A percentile compares a stretch with the other conserved stretches of the same genome.
Evolutionary conservation across 2,113 vertebrate species (phyloP).

Genomic region (Clarias macrocephalus): DNA sequence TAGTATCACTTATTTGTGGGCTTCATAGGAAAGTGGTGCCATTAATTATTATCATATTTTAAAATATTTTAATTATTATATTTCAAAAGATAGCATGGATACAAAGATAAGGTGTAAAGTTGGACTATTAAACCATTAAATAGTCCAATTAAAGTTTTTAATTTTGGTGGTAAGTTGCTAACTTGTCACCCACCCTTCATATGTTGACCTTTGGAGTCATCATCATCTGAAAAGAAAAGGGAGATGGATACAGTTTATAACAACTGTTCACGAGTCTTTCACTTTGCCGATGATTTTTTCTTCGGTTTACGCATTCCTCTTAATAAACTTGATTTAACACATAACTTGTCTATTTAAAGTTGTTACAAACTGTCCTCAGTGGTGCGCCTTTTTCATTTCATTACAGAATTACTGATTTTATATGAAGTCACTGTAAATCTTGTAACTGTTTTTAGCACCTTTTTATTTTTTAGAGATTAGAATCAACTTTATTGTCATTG

Average conservation of each 20-base stretch:
- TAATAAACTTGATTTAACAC: not conserved
- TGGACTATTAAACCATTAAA: slow-evolving; percentile 32
- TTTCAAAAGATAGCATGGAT: not conserved
- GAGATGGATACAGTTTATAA: slow-evolving; percentile 64
- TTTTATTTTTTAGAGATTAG: not conserved
- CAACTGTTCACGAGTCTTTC: slow-evolving; percentile 55
- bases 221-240: slow-evolving; percentile 76
- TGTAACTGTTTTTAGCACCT: slow-evolving; percentile 18
- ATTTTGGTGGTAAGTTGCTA: slow-evolving; percentile 60
- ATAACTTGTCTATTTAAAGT: not conserved
- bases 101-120: slow-evolving; percentile 11
- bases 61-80: not conserved
- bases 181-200: slow-evolving; percentile 74
- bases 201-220: slow-evolving; percentile 77
- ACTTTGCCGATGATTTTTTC: slow-evolving; percentile 29
- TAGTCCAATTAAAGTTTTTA: slow-evolving; percentile 38
- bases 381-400: not conserved
- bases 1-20: not conserved
- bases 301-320: not conserved
- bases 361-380: not conserved
- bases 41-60: not conserved
- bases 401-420: not conserved
- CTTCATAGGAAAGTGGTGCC: not conserved
- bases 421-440: not conserved
- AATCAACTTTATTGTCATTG: no score